Conservation (phyloP, 2,797 vertebrate genomes). For the Tachyglossus aculeatus region DNA sequence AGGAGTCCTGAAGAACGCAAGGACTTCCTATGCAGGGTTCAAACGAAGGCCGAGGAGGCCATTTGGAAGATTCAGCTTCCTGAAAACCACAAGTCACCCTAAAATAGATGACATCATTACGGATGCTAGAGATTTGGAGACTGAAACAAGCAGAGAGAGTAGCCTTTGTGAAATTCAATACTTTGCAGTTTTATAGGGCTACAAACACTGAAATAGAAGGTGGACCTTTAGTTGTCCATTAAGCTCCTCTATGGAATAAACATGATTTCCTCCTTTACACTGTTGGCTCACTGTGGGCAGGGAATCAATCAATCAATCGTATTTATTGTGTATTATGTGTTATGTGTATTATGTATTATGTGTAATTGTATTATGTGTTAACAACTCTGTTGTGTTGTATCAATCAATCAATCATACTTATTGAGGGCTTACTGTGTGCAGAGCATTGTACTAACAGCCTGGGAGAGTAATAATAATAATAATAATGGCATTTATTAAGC, state of each 20-base stretch:
- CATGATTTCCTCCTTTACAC: slow-evolving; percentile 12
- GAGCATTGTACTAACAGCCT: not conserved
- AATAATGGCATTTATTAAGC: no score
- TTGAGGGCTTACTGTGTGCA: not conserved
- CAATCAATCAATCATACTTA: no score
- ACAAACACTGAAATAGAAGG: slow-evolving; percentile 33
- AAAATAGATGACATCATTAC: slow-evolving; percentile 36
- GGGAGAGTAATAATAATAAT: no score
- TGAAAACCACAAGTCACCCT: slow-evolving; percentile 42
- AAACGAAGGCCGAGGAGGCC: slow-evolving; percentile 33
- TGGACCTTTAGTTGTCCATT: slow-evolving; percentile 39
- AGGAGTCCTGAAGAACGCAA: slow-evolving; percentile 21
- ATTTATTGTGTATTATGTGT: no score
- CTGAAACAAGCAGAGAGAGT: slow-evolving; percentile 44
- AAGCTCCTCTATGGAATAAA: slow-evolving; percentile 37
- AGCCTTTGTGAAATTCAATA: slow-evolving; percentile 52
- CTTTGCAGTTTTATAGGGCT: slow-evolving; percentile 10
- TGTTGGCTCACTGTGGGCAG: no score
- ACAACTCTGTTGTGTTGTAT: no score
- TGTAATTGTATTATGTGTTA: no score
- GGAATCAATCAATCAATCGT: no score
- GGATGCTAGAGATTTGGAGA: not conserved
- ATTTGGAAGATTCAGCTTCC: slow-evolving; percentile 44
- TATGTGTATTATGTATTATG: no score
- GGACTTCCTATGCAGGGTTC: not conserved